Evolutionary conservation across 2,113 vertebrate genomes (phyloP).

Genomic region (Apteryx mantelli): DNA sequence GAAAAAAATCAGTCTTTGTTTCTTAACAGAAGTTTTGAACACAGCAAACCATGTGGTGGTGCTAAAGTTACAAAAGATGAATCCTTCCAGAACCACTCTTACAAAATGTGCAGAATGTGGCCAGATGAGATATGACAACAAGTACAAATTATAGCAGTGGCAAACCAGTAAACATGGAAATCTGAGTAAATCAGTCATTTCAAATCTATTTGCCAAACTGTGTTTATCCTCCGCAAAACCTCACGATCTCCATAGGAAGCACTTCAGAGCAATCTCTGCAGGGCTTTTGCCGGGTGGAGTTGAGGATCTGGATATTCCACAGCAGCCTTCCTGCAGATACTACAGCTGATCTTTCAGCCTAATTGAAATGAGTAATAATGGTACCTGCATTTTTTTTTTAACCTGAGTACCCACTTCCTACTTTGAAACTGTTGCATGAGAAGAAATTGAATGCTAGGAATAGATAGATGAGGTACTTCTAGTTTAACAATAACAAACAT

Average conservation of each 20-base stretch:
- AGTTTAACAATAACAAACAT: background rate
- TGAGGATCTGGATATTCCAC: constrained; percentile 14
- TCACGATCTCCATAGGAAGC: constrained; percentile 37
- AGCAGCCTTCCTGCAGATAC: constrained; percentile 9
- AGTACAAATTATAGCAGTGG: constrained; percentile 56
- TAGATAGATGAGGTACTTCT: background rate
- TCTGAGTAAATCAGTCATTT: constrained; percentile 61
- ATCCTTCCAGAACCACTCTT: background rate
- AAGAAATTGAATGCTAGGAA: background rate
- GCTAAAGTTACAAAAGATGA: constrained; percentile 64
- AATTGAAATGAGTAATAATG: constrained; percentile 23
- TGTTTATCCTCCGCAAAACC: constrained; percentile 48
- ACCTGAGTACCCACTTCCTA: background rate
- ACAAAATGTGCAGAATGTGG: constrained; percentile 9
- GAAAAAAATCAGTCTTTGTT: background rate
- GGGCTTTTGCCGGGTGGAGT: constrained; percentile 35
- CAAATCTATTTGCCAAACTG: constrained; percentile 67
- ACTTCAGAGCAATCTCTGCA: constrained; percentile 32
- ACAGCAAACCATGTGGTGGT: constrained; percentile 66
- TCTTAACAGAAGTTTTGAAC: constrained; percentile 16
- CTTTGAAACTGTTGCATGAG: background rate
- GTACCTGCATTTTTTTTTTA: background rate
- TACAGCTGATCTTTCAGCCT: constrained; percentile 15
- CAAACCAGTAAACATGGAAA: constrained; percentile 63
- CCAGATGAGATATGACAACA: constrained; percentile 33